phyloP scores from a whole-genome alignment of 2,113 vertebrate genomes.

The Lathamus discolor region DNA sequence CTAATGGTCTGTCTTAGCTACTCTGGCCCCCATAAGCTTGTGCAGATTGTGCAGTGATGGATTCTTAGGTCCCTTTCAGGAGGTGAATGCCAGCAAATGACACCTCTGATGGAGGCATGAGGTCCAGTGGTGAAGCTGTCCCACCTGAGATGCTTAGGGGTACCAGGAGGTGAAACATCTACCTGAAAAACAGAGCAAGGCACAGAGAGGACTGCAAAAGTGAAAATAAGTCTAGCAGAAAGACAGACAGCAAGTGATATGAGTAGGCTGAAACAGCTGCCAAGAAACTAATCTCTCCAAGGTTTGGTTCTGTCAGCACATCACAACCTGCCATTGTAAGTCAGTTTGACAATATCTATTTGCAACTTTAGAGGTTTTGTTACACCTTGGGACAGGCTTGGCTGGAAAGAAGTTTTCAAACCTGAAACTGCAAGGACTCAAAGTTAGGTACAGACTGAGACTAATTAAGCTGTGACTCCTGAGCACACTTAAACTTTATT shows the following conservation, averaged over 20 bases:
- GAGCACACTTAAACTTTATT: not conserved
- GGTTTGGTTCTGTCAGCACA: not conserved
- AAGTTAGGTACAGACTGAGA: not conserved
- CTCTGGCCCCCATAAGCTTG: not conserved
- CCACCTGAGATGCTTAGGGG: not conserved
- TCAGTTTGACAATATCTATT: not conserved
- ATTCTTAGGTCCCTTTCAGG: not conserved
- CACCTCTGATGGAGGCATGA: accelerated
- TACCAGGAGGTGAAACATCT: not conserved
- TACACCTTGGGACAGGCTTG: not conserved
- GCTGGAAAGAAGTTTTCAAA: not conserved
- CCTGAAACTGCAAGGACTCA: not conserved
- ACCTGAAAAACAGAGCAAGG: not conserved
- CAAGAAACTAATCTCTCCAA: not conserved
- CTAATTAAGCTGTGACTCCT: not conserved
- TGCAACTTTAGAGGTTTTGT: not conserved
- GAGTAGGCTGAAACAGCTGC: not conserved
- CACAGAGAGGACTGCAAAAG: not conserved
- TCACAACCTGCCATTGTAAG: not conserved
- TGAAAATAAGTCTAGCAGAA: not conserved
- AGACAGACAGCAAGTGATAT: not conserved
- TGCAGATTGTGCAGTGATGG: not conserved
- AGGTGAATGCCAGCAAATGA: not conserved
- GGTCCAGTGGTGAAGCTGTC: not conserved
- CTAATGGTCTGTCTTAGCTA: not conserved